A percentile compares a stretch with the other conserved stretches of the same genome.
Conservation (phyloP, 1,140 invertebrate genomes). For the Papilio machaon region DNA sequence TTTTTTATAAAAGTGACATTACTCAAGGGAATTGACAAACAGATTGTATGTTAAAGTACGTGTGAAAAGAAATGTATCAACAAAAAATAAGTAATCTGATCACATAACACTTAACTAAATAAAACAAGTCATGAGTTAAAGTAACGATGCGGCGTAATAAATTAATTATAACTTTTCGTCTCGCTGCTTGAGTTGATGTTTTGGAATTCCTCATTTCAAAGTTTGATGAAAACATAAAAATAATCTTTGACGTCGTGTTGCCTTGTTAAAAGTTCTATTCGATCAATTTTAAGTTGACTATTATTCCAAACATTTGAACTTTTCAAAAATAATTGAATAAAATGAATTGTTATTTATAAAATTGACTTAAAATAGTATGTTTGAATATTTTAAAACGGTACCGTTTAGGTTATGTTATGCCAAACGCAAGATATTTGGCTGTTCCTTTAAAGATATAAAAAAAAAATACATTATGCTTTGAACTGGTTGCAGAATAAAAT, state of each 20-base stretch:
- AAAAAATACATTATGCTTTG: neutral
- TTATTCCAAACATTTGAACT: neutral
- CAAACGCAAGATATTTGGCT: too few species aligned
- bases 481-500: neutral
- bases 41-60: neutral
- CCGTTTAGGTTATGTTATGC: too few species aligned
- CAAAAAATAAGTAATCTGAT: neutral
- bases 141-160: slow-evolving; percentile 18
- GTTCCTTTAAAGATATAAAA: neutral
- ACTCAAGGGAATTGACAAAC: too few species aligned
- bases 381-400: too few species aligned
- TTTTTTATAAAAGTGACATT: too few species aligned
- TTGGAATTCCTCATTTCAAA: slow-evolving; percentile 32
- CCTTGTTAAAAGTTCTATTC: slow-evolving; percentile 26
- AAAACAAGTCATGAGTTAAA: neutral
- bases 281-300: slow-evolving; percentile 3
- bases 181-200: slow-evolving; percentile 22
- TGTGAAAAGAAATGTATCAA: neutral
- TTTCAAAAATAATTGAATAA: neutral
- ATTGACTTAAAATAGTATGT: too few species aligned
- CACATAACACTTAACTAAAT: slow-evolving; percentile 14
- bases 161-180: slow-evolving; percentile 37
- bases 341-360: neutral
- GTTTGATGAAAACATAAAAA: slow-evolving; percentile 31
- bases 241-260: slow-evolving; percentile 22